Evolutionary conservation across 2,797 vertebrate genomes (phyloP).

Genomic region (Psittacula derbiana): DNA sequence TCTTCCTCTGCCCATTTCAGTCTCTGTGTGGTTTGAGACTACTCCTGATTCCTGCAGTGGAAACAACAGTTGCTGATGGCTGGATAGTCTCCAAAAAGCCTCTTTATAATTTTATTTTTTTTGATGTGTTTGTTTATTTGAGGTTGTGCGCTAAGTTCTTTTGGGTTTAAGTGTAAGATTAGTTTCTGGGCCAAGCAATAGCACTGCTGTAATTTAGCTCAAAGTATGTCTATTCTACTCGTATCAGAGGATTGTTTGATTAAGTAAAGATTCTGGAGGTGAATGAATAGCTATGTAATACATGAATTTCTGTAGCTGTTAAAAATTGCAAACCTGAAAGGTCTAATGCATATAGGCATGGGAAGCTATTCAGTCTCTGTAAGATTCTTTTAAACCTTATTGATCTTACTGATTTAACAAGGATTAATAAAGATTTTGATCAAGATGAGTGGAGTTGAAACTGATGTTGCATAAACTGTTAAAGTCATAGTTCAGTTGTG

Average conservation of each 20-base stretch:
- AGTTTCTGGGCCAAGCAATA: not conserved
- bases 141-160: not conserved
- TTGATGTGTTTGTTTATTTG: not conserved
- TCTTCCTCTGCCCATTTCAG: not conserved
- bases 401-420: not conserved
- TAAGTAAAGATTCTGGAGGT: not conserved
- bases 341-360: not conserved
- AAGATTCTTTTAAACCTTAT: not conserved
- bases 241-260: not conserved
- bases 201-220: not conserved
- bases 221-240: not conserved
- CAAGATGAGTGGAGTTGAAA: not conserved
- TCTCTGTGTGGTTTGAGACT: not conserved
- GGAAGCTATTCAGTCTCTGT: not conserved
- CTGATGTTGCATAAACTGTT: not conserved
- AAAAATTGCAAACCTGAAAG: not conserved
- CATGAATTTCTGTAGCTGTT: not conserved
- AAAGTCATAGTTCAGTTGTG: not conserved
- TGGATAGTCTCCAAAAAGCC: not conserved
- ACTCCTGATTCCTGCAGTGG: not conserved
- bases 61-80: not conserved
- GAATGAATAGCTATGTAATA: not conserved
- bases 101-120: not conserved
- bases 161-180: not conserved
- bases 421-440: not conserved